Conservation (phyloP, 2,888 invertebrate species). For the Chalcis sispes region DNA sequence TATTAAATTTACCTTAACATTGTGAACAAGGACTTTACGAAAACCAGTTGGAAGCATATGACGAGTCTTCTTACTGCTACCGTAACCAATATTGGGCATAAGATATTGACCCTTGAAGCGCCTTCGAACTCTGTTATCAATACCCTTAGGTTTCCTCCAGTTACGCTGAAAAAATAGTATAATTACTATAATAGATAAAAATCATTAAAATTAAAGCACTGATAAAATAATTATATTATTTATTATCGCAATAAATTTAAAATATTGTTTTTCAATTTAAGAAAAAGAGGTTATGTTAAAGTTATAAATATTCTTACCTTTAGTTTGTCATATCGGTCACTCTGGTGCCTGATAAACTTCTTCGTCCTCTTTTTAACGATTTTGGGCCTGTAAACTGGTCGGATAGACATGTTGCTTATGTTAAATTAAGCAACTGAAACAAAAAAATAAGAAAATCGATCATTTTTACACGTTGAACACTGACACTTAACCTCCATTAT, state of each 20-base stretch:
- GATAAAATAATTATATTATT: not conserved
- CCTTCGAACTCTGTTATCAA: conserved; percentile 99
- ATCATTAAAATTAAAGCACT: not conserved
- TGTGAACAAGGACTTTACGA: conserved; percentile 95
- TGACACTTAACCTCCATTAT: conserved; percentile 27
- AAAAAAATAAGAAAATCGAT: conserved; percentile 55
- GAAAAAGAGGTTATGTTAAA: conserved; percentile 21
- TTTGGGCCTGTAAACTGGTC: conserved; percentile 91
- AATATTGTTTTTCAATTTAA: not conserved
- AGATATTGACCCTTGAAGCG: conserved; percentile 99
- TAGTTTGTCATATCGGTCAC: conserved; percentile 97
- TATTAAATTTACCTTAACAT: conserved; percentile 82
- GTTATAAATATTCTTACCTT: conserved; percentile 79
- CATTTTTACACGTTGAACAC: conserved; percentile 29
- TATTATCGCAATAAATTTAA: not conserved
- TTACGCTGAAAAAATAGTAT: conserved; percentile 80
- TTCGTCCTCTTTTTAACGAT: conserved; percentile 98
- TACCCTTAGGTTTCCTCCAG: conserved; percentile 99
- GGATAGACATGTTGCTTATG: conserved; percentile 86
- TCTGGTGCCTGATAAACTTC: conserved; percentile 98
- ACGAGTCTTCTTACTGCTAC: conserved; percentile 94
- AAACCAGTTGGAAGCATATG: conserved; percentile 99
- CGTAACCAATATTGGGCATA: conserved; percentile 99
- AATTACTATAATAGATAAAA: not conserved
- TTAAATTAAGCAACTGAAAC: conserved; percentile 65